These are phyloP conservation scores for Sicus ferrugineus DNA, from an alignment of 2,888 invertebrate species.

Conservation along the genomic window DNA sequence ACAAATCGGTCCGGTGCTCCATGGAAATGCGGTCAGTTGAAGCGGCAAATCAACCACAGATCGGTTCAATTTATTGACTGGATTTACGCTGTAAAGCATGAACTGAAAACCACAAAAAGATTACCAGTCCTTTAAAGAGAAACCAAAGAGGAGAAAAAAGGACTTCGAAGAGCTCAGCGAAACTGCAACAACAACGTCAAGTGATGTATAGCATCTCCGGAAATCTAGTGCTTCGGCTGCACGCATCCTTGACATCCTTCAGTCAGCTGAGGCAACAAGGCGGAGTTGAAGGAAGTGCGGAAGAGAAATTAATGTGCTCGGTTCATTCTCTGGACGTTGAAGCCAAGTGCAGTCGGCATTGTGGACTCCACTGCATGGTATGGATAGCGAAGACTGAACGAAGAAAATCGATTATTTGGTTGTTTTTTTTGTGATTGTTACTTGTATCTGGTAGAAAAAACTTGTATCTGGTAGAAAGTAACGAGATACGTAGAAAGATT, in stretches of 20 bases:
- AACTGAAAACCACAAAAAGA: conserved; percentile 4
- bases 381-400: neutral
- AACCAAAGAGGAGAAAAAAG: neutral
- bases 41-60: conserved; percentile 32
- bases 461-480: too few relatives aligned
- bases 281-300: neutral
- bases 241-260: neutral
- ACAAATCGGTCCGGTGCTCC: neutral
- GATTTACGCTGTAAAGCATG: conserved; percentile 28
- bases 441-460: too few relatives aligned
- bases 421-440: too few relatives aligned
- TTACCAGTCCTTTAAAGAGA: neutral
- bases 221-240: neutral
- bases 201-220: neutral
- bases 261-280: neutral
- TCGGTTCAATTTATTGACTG: conserved; percentile 40
- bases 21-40: neutral
- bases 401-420: neutral
- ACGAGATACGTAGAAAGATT: neutral
- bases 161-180: neutral
- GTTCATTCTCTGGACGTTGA: neutral
- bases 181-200: neutral
- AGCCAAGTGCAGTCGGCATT: neutral
- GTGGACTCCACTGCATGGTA: neutral
- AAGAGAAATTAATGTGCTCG: neutral